Conservation (phyloP, 1,140 invertebrate genomes). For the Drosophila santomea region DNA sequence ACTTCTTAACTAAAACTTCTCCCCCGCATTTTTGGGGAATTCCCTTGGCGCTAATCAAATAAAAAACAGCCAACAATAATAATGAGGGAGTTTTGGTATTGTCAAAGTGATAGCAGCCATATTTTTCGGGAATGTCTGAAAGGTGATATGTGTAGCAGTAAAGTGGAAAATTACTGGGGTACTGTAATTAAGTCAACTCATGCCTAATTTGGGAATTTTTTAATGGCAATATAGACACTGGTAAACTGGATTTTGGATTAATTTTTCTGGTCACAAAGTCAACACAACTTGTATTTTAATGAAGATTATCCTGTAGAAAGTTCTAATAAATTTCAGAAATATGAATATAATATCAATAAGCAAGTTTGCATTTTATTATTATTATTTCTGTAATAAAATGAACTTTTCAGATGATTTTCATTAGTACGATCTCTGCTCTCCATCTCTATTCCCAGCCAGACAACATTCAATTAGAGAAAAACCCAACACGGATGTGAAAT, state of each 20-base stretch:
- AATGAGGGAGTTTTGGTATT: neutral
- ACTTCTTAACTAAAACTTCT: neutral
- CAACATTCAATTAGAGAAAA: slow-evolving; percentile 24
- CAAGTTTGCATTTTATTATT: too few relatives aligned
- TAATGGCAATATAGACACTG: too few relatives aligned
- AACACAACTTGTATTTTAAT: neutral
- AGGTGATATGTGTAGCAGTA: neutral
- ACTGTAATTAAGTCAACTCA: neutral
- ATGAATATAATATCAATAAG: too few relatives aligned
- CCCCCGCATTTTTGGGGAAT: slow-evolving; percentile 19
- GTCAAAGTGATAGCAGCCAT: slow-evolving; percentile 20
- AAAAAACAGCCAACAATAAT: slow-evolving; percentile 3
- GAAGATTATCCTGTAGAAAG: too few relatives aligned
- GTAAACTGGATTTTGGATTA: neutral
- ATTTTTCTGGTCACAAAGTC: neutral
- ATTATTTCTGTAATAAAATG: too few relatives aligned
- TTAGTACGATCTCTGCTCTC: neutral
- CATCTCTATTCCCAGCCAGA: neutral
- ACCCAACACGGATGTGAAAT: slow-evolving; percentile 10
- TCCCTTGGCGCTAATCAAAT: slow-evolving; percentile 11
- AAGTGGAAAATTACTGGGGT: slow-evolving; percentile 1
- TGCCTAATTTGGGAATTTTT: neutral
- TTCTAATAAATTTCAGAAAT: too few relatives aligned
- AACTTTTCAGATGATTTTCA: neutral
- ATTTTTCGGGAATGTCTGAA: slow-evolving; percentile 5